These are phyloP conservation scores for Monoplex corrugatus DNA, from an alignment of 2,888 invertebrate species.

Conservation along the genomic window DNA sequence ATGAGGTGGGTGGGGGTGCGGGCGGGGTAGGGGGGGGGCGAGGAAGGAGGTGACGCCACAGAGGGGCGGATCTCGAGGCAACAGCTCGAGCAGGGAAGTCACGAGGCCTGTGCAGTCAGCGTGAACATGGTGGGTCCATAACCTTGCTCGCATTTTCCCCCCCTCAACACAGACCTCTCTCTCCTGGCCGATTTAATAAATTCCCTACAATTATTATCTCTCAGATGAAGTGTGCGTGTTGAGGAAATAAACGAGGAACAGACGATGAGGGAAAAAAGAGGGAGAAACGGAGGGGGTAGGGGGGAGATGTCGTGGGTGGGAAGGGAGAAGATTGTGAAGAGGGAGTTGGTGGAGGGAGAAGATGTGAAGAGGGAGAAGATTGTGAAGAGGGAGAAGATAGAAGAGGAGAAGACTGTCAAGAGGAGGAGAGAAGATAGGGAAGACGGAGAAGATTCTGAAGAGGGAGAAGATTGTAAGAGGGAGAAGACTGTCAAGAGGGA, in stretches of 20 bases:
- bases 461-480: too few species aligned
- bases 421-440: background rate
- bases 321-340: background rate
- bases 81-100: too few species aligned
- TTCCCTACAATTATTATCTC: slow-evolving; percentile 51
- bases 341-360: background rate
- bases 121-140: too few species aligned
- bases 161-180: too few species aligned
- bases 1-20: too few species aligned
- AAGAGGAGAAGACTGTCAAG: background rate
- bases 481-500: too few species aligned
- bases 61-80: too few species aligned
- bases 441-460: background rate
- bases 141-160: too few species aligned
- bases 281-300: background rate
- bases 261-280: slow-evolving; percentile 37
- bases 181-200: slow-evolving; percentile 51
- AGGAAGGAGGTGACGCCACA: too few species aligned
- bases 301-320: background rate
- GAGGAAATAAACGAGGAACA: slow-evolving; percentile 45
- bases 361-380: background rate
- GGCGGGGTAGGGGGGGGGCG: too few species aligned
- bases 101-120: too few species aligned
- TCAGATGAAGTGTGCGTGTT: slow-evolving; percentile 49
- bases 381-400: background rate